Evolutionary conservation across 2,113 vertebrate genomes (phyloP), one percentile per base, ranked within the genome.

Genomic region (Aphyosemion australe): DNA sequence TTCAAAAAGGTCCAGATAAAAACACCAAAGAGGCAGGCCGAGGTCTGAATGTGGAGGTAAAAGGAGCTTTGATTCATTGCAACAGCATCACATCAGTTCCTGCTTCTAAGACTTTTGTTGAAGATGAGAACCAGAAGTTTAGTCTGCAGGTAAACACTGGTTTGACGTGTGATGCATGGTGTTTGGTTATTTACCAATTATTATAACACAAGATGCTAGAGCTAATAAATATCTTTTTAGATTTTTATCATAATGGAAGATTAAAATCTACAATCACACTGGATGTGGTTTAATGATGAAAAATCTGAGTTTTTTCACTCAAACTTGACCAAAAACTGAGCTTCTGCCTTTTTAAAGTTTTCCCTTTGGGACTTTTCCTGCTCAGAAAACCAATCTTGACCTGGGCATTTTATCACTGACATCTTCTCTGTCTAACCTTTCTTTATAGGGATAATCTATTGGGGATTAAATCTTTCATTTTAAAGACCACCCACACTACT

Each of bases 401-500:
- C 47, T 8, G 61, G 65, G 48, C 46, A 52, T 76, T 78, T 82
- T 66, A 78, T 78, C 63, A 3, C 19, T 18, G 46, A 64, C 62
- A 74, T 79, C 63, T 65, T 76, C 61, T 66, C 63, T 14, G 59
- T 74, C 69, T 80, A 87, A 85, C 87, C 82, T 90, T 88, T 88
- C 84, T 84, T 72, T 81, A 66, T 54, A 56, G 78, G 69, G 78
- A 79, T 84, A 83, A 83, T 83, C 78, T 71, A 56, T 69, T 72
- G 43, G 58, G 78, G 74, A 88, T 84, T 37, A 81, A 79, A 87
- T 83, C 82, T 74, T 42, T 49, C 63, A 65, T 61, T 74, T 80
- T 83, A 49, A 76, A 68, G 26, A 58, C 60, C 42, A 60, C 65
- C 65, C 26, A 34, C 12, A 0, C 52, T 49, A 34, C 47, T 73